Percentiles rank a stretch among this genome's conserved stretches.
These are phyloP conservation scores for Tinamus guttatus DNA, from an alignment of 2,113 vertebrate species.

Conservation along the genomic window DNA sequence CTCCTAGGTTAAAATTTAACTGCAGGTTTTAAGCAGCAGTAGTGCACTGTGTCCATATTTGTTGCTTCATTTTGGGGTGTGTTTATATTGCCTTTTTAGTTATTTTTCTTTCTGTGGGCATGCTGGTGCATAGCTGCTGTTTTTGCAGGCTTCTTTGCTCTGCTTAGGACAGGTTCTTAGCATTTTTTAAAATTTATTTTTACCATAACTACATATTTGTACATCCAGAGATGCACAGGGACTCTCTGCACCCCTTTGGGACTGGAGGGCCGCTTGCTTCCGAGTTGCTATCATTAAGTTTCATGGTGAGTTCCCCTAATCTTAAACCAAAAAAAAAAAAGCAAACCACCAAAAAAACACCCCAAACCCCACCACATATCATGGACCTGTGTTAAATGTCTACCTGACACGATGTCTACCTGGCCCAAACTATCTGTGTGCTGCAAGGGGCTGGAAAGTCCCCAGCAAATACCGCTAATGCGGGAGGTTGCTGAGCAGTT, in stretches of 20 bases:
- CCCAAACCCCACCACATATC: too few species aligned
- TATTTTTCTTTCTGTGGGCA: neutral
- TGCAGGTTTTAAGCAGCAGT: neutral
- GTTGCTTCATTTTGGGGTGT: neutral
- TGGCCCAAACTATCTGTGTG: neutral
- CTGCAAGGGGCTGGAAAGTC: neutral
- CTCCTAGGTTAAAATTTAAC: neutral
- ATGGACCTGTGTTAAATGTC: neutral
- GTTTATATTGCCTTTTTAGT: neutral
- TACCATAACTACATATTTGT: neutral
- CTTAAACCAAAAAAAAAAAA: neutral
- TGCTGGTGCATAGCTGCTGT: rapidly evolving
- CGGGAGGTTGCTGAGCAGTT: neutral
- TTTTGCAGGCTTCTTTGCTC: neutral
- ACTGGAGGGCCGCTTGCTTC: neutral
- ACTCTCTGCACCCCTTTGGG: neutral
- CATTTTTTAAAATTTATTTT: neutral
- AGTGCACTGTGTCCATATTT: rapidly evolving
- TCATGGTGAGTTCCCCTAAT: neutral
- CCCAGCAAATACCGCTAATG: rapidly evolving
- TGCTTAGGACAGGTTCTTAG: neutral
- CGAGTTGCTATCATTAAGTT: neutral
- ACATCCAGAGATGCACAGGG: rapidly evolving
- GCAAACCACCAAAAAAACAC: too few species aligned
- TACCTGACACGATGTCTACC: neutral